Base-by-base conservation (phyloP, 2,797 vertebrate species). In the Ptychadena robeensis region DNA sequence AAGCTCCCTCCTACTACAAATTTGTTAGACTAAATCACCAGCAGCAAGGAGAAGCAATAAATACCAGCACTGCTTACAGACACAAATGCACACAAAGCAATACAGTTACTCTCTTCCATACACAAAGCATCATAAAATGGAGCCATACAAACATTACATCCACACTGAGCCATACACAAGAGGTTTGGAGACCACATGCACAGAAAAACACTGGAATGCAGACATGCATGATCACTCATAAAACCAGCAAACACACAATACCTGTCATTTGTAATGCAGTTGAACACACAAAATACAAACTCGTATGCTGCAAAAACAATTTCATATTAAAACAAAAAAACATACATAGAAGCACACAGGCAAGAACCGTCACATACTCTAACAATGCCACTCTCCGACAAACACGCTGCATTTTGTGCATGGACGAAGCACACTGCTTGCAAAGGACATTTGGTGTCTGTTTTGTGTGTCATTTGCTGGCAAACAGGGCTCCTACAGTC, bases 401-500 rank as follows among this genome's bases (percentile, higher is more conserved):
- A 30, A 70, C 78, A 80, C 72, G 53, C 57, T n/a, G 40, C 64
- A 53, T 57, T 71, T 71, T 76, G 57, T 66, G 79, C 65, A 85
- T 71, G 71, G 66, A 64, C 70, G 75, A 61, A 79, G 75, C 67
- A 79, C 66, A 83, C 44, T 67, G 64, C 69, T 80, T 84, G 82
- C 77, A 85, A 38, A 59, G 44, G 59, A 81, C 65, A 63, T 76
- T 82, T 85, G 77, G 35, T 75, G 65, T 75, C 59, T 69, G 76
- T 57, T 44, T 64, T 73, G 12, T 72, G 30, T 80, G 83, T 91
- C 89, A 91, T 81, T 91, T 91, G 90, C 90, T 91, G 79, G 90
- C 90, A 79, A 91, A 91, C 86, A 91, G 89, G 84, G 90, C 90
- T 85, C 90, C 90, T 86, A 91, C 89, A 37, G 90, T 91, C 86